Percentiles rank a stretch among this genome's conserved stretches.
phyloP scores from a whole-genome alignment of 2,888 invertebrate genomes.

The Eupeodes latifasciatus region DNA sequence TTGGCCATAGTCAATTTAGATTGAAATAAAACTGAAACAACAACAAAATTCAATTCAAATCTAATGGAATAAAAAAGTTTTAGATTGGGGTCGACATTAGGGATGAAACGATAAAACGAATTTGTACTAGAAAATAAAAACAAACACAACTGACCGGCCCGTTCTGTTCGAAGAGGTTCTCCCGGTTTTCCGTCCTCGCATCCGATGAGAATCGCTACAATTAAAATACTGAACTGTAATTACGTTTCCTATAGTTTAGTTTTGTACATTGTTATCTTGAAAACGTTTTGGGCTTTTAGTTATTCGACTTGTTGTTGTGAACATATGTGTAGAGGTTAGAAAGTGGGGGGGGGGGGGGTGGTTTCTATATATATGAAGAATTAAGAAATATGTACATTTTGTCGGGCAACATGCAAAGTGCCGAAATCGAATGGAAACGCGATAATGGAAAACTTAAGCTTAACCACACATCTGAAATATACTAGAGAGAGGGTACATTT shows the following conservation, averaged over 20 bases:
- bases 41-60: slow-evolving; percentile 34
- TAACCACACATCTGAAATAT: neutral
- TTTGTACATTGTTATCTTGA: slow-evolving; percentile 56
- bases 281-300: slow-evolving; percentile 56
- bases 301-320: neutral
- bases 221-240: slow-evolving; percentile 68
- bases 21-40: slow-evolving; percentile 37
- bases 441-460: slow-evolving; percentile 54
- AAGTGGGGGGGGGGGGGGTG: neutral
- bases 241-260: slow-evolving; percentile 20
- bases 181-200: slow-evolving; percentile 9
- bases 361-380: neutral
- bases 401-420: slow-evolving; percentile 49
- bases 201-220: slow-evolving; percentile 52
- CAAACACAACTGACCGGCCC: slow-evolving; percentile 16
- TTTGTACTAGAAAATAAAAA: neutral
- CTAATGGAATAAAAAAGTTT: slow-evolving; percentile 50
- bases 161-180: neutral
- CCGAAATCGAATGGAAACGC: slow-evolving; percentile 38
- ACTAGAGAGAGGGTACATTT: too few relatives aligned
- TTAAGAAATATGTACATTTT: neutral
- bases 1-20: slow-evolving; percentile 57
- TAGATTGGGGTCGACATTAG: slow-evolving; percentile 42
- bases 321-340: neutral
- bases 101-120: slow-evolving; percentile 18